A percentile compares a stretch with the other conserved stretches of the same genome.
These are phyloP conservation scores for Calephelis virginiensis DNA, from an alignment of 1,140 invertebrate species.

Conservation along the genomic window DNA sequence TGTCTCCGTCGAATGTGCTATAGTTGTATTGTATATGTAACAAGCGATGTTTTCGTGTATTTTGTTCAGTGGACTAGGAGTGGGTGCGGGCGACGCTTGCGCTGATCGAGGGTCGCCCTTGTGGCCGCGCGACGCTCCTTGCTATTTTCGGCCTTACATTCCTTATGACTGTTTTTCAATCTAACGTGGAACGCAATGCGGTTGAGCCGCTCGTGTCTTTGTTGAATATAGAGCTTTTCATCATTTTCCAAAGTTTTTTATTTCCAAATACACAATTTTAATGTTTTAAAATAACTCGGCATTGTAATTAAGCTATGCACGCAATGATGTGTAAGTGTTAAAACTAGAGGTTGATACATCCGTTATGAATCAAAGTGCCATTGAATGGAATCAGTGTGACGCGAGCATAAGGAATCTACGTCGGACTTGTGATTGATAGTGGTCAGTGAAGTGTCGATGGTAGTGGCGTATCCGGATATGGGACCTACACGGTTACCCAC, in stretches of 20 bases:
- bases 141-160: slow-evolving; percentile 77
- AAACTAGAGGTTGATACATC: slow-evolving; percentile 25
- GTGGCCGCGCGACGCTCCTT: slow-evolving; percentile 67
- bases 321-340: slow-evolving; percentile 23
- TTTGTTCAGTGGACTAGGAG: slow-evolving; percentile 6
- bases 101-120: slow-evolving; percentile 67
- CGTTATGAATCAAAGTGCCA: slow-evolving; percentile 29
- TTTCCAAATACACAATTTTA: not conserved
- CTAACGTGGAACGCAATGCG: slow-evolving; percentile 74
- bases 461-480: slow-evolving; percentile 41
- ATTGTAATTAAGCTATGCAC: slow-evolving; percentile 17
- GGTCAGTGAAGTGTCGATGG: slow-evolving; percentile 29
- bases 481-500: slow-evolving; percentile 64
- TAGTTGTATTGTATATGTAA: slow-evolving; percentile 2
- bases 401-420: slow-evolving; percentile 36
- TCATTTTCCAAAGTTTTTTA: not conserved
- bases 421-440: slow-evolving; percentile 58
- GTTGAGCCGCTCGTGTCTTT: slow-evolving; percentile 58
- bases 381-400: slow-evolving; percentile 40
- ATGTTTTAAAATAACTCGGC: not conserved
- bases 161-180: slow-evolving; percentile 73
- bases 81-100: slow-evolving; percentile 30
- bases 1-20: not conserved
- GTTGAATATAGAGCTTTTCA: not conserved
- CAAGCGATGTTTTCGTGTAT: slow-evolving; percentile 10